Evolutionary conservation across 1,140 invertebrate genomes (phyloP).

Genomic region (Scaptomyza pallida): DNA sequence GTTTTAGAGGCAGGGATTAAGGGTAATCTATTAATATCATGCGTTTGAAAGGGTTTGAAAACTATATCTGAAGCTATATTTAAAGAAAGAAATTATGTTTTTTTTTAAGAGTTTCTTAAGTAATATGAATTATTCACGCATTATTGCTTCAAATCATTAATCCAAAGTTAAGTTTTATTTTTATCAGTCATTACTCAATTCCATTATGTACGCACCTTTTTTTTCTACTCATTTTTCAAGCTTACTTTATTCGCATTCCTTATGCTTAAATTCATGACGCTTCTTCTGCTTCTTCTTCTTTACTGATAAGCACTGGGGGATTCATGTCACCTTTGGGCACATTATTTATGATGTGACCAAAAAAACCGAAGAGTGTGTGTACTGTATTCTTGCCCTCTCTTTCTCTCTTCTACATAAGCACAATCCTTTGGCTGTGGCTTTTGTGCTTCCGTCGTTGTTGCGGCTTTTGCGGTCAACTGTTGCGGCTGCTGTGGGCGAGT

Average conservation of each 20-base stretch:
- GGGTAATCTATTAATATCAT: slow-evolving; percentile 17
- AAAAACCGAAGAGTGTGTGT: slow-evolving; percentile 20
- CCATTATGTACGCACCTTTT: slow-evolving; percentile 22
- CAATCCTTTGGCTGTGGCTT: slow-evolving; percentile 66
- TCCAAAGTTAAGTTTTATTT: slow-evolving; percentile 1
- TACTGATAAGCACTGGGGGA: slow-evolving; percentile 48
- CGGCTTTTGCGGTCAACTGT: slow-evolving; percentile 53
- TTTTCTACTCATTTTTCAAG: neutral
- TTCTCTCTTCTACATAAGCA: slow-evolving; percentile 2
- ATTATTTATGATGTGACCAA: slow-evolving; percentile 67
- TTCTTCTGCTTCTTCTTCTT: neutral
- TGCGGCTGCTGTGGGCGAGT: slow-evolving; percentile 45
- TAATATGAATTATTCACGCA: too few relatives aligned
- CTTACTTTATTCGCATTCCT: slow-evolving; percentile 30
- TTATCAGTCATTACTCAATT: slow-evolving; percentile 26
- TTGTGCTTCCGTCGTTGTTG: slow-evolving; percentile 17
- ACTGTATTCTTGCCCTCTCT: neutral
- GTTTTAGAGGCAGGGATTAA: slow-evolving; percentile 18
- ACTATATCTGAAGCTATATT: too few relatives aligned
- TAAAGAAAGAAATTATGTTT: neutral
- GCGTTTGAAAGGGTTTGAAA: slow-evolving; percentile 4
- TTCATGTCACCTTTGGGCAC: slow-evolving; percentile 42
- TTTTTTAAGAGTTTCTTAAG: too few relatives aligned
- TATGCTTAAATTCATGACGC: slow-evolving; percentile 36
- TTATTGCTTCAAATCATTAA: neutral